Evolutionary conservation across 2,113 vertebrate genomes (phyloP).

Genomic region (Coregonus clupeaformis): DNA sequence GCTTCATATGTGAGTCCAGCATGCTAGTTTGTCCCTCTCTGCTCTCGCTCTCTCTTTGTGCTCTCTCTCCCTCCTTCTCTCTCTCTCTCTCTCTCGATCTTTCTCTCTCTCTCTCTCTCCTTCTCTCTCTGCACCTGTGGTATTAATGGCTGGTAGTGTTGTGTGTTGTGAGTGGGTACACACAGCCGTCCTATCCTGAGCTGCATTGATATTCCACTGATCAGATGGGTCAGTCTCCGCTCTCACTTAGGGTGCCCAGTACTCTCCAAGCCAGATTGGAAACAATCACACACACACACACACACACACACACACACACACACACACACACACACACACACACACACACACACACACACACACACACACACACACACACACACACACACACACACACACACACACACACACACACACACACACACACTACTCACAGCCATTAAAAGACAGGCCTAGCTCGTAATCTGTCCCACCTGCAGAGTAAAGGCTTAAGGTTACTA

Average conservation of each 20-base stretch:
- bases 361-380: no score
- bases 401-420: no score
- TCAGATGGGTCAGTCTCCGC: slow-evolving; percentile 15
- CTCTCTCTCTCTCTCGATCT: background rate
- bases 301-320: background rate
- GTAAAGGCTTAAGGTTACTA: background rate
- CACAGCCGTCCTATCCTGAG: slow-evolving; percentile 14
- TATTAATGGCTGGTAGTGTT: slow-evolving; percentile 13
- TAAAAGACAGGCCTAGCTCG: slow-evolving; percentile 24
- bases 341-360: no score
- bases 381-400: no score
- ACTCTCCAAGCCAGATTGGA: slow-evolving; percentile 16
- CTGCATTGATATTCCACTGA: slow-evolving; percentile 50
- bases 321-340: no score
- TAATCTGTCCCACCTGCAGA: slow-evolving; percentile 21
- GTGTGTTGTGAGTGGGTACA: slow-evolving; percentile 17
- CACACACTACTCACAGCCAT: background rate
- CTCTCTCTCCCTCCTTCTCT: background rate
- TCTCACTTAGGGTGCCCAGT: slow-evolving; percentile 4
- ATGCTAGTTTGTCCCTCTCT: background rate
- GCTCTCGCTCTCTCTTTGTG: background rate
- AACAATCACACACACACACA: slow-evolving; percentile 14
- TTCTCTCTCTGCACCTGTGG: slow-evolving; percentile 36
- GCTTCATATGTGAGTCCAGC: background rate
- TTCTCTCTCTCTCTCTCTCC: background rate